A percentile compares a stretch with the other conserved stretches of the same genome.
Evolutionary conservation across 2,888 invertebrate species (phyloP).

Genomic region (Perdita meconis): DNA sequence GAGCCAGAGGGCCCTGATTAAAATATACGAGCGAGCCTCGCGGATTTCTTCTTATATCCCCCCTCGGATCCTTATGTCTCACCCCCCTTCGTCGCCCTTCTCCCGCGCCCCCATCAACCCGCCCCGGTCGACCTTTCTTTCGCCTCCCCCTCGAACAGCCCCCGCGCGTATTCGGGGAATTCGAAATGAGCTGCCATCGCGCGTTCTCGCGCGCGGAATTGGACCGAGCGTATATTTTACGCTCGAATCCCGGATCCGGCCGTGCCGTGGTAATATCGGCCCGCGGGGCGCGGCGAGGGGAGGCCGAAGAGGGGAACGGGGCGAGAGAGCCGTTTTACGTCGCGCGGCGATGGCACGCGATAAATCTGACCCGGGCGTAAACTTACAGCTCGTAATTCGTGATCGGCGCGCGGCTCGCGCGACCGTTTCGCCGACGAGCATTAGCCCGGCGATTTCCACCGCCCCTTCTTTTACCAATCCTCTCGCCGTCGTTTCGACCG

Average conservation of each 20-base stretch:
- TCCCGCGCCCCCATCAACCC: background rate
- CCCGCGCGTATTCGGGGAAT: conserved; percentile 80
- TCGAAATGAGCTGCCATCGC: conserved; percentile 79
- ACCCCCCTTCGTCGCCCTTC: conserved; percentile 26
- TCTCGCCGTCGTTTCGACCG: background rate
- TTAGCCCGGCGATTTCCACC: background rate
- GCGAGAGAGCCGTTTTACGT: conserved; percentile 47
- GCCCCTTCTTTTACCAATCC: background rate
- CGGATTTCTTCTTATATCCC: conserved; percentile 79
- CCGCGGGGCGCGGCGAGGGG: no score
- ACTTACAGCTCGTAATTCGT: conserved; percentile 45
- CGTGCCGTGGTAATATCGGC: conserved; percentile 69
- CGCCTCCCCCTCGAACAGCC: conserved; percentile 66
- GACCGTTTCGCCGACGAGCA: conserved; percentile 5
- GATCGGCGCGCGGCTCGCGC: conserved; percentile 38
- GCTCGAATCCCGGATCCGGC: conserved; percentile 50
- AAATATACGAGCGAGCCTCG: conserved; percentile 81
- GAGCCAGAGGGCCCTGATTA: conserved; percentile 80
- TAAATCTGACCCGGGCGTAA: conserved; percentile 57
- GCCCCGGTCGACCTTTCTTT: conserved; percentile 40
- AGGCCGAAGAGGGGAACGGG: no score
- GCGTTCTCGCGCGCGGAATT: conserved; percentile 71
- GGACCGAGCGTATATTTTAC: conserved; percentile 68
- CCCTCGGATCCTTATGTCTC: conserved; percentile 65
- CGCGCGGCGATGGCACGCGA: conserved; percentile 37